phyloP scores from a whole-genome alignment of 2,888 invertebrate species.

The Dorcus hopei region DNA sequence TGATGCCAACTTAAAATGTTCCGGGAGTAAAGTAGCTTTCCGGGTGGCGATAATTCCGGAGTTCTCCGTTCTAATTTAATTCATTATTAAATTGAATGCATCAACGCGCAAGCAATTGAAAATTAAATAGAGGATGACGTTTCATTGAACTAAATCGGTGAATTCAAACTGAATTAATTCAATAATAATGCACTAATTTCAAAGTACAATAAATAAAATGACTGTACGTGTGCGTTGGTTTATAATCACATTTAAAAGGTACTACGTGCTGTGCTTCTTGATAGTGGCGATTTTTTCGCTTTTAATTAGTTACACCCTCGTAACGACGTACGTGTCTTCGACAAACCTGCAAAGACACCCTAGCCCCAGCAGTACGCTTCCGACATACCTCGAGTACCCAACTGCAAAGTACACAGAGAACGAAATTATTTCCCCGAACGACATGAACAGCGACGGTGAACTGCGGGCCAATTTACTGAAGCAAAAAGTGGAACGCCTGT shows the following conservation, averaged over 20 bases:
- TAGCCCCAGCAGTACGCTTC: not conserved
- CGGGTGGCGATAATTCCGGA: no score
- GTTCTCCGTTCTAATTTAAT: no score
- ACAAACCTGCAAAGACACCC: not conserved
- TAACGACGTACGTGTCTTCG: slow-evolving; percentile 6
- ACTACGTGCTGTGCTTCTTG: slow-evolving; percentile 3
- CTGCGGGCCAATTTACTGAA: slow-evolving; percentile 31
- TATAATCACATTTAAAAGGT: slow-evolving; percentile 6
- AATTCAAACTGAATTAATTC: no score
- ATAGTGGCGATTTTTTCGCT: slow-evolving; percentile 4
- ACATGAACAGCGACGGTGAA: slow-evolving; percentile 23
- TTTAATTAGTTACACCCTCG: slow-evolving; percentile 6
- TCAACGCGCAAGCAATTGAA: no score
- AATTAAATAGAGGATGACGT: no score
- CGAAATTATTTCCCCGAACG: not conserved
- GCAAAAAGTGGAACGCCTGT: slow-evolving; percentile 34
- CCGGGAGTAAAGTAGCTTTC: no score
- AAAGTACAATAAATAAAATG: no score
- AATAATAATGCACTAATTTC: no score
- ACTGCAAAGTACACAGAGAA: not conserved
- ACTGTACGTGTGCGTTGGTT: not conserved
- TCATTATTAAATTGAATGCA: no score
- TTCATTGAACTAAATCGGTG: no score
- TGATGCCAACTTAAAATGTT: no score
- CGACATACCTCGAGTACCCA: not conserved